phyloP scores from a whole-genome alignment of 2,888 invertebrate genomes.

The Eurois occulta region DNA sequence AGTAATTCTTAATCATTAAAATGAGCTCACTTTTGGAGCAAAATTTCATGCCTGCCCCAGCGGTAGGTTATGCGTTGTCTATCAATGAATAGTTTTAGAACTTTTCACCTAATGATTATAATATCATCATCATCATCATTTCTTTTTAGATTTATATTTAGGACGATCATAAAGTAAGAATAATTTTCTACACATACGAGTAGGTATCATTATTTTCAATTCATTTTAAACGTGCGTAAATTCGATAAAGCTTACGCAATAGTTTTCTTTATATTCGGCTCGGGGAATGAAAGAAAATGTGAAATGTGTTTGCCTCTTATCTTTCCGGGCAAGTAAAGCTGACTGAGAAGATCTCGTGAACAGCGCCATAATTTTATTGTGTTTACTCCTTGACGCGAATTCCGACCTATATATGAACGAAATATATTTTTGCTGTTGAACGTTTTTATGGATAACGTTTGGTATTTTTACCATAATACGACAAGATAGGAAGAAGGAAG shows the following conservation, averaged over 20 bases:
- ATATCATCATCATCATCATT: too few species aligned
- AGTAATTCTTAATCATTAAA: not conserved
- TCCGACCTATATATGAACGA: constrained; percentile 33
- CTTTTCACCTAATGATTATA: not conserved
- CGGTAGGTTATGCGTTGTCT: not conserved
- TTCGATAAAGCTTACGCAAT: constrained; percentile 1
- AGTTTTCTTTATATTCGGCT: constrained; percentile 29
- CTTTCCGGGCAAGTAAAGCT: constrained; percentile 63
- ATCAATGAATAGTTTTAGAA: not conserved
- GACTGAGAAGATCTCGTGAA: constrained; percentile 54
- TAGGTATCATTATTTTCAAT: not conserved
- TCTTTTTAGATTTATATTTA: not conserved
- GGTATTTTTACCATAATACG: constrained; percentile 10
- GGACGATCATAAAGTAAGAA: not conserved
- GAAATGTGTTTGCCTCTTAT: constrained; percentile 51
- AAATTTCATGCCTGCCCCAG: not conserved
- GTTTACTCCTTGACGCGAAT: constrained; percentile 56
- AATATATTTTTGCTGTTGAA: constrained; percentile 46
- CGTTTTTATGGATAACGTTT: constrained; percentile 32
- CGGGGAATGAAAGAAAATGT: constrained; percentile 50
- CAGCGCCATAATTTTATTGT: constrained; percentile 59
- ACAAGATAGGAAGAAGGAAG: not conserved
- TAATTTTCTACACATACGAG: not conserved
- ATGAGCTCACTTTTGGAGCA: not conserved
- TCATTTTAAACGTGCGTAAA: not conserved